phyloP scores from a whole-genome alignment of 2,888 invertebrate genomes.

The Galerucella pusilla region DNA sequence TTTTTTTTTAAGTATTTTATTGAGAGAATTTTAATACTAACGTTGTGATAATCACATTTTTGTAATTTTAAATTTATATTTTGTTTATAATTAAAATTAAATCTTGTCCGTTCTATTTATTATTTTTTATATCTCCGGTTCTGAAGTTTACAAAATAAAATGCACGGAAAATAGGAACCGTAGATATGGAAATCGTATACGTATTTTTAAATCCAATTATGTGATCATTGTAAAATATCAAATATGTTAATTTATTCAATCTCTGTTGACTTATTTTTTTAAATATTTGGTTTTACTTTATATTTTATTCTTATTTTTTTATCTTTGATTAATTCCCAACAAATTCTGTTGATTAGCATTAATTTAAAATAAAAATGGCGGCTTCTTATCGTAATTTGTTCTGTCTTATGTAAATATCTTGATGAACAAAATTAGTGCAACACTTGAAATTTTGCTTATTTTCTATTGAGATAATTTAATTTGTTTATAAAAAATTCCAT shows the following conservation, averaged over 20 bases:
- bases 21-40: conserved; percentile 41
- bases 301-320: conserved; percentile 20
- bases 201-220: conserved; percentile 2
- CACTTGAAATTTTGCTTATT: no score
- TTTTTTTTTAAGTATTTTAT: conserved; percentile 38
- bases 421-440: no score
- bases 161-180: not conserved
- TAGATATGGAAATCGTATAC: not conserved
- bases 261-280: conserved; percentile 41
- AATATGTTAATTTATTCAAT: conserved; percentile 45
- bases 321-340: conserved; percentile 18
- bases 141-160: not conserved
- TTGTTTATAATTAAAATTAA: conserved; percentile 19
- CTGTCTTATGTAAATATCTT: no score
- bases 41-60: conserved; percentile 46
- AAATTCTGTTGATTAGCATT: conserved; percentile 2
- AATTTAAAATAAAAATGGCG: conserved; percentile 4
- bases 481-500: no score
- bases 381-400: not conserved
- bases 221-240: conserved; percentile 49
- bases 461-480: no score
- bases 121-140: conserved; percentile 1
- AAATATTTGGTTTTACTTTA: conserved; percentile 36
- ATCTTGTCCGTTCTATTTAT: not conserved
- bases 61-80: conserved; percentile 37